These are phyloP conservation scores for Priocnemis perturbator DNA, from an alignment of 2,888 invertebrate genomes.

Conservation along the genomic window DNA sequence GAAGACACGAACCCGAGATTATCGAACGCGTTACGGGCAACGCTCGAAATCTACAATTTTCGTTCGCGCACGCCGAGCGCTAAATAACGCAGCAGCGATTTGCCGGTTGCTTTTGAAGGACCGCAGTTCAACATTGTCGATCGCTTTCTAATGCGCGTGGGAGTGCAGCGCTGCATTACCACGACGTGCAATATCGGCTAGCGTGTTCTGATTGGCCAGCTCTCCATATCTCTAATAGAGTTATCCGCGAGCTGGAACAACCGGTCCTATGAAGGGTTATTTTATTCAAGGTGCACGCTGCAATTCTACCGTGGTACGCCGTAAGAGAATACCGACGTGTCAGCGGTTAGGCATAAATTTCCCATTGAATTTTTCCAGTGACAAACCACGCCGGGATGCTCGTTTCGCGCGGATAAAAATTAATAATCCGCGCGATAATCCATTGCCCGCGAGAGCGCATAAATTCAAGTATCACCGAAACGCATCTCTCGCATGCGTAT, in stretches of 20 bases:
- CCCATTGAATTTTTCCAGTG: constrained; percentile 3
- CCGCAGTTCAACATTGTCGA: not conserved
- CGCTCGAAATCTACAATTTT: no score
- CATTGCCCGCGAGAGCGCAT: not conserved
- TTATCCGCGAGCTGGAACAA: constrained; percentile 37
- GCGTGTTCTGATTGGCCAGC: constrained; percentile 15
- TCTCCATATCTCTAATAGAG: constrained; percentile 35
- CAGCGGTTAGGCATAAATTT: constrained; percentile 15
- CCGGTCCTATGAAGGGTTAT: constrained; percentile 30
- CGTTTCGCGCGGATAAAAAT: not conserved
- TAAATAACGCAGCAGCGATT: constrained; percentile 2
- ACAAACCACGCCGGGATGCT: not conserved
- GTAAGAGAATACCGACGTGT: constrained; percentile 15
- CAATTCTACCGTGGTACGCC: constrained; percentile 5
- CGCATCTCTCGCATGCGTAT: not conserved
- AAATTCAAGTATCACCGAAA: constrained; percentile 2
- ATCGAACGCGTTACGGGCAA: constrained; percentile 1
- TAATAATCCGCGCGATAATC: constrained; percentile 2
- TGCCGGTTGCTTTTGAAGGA: no score
- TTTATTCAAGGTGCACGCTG: constrained; percentile 8
- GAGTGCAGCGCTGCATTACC: not conserved
- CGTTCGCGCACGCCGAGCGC: not conserved
- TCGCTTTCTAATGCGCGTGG: no score
- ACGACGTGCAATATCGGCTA: constrained; percentile 6
- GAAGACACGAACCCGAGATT: constrained; percentile 7